Conservation (phyloP, 2,888 invertebrate genomes). For the Drepanosiphum platanoidis region DNA sequence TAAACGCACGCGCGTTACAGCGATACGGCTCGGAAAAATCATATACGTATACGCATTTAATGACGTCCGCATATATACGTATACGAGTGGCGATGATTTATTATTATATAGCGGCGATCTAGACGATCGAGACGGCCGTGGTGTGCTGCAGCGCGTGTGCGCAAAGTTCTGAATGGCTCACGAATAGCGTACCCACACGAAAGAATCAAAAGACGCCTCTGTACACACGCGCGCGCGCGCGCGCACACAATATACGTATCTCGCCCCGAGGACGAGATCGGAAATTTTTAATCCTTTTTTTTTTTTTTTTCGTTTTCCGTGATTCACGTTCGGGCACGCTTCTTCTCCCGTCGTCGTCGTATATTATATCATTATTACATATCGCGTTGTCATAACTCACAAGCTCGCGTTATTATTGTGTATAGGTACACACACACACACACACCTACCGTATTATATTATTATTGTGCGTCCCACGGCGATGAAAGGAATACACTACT, state of each 20-base stretch:
- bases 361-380: no score
- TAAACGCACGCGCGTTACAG: conserved; percentile 25
- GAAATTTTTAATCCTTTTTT: no score
- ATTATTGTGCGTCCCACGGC: neutral
- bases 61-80: conserved; percentile 1
- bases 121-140: neutral
- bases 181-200: no score
- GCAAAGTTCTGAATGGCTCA: no score
- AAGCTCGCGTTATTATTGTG: no score
- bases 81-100: conserved; percentile 29
- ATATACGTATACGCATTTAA: neutral
- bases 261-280: neutral
- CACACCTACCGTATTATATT: neutral
- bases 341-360: neutral
- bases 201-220: no score
- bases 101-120: neutral
- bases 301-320: conserved; percentile 2
- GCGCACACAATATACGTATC: neutral
- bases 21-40: conserved; percentile 35
- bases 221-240: no score
- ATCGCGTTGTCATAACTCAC: no score
- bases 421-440: no score
- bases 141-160: neutral
- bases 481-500: no score
- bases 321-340: conserved; percentile 20